A percentile compares a stretch with the other conserved stretches of the same genome.
phyloP scores from a whole-genome alignment of 1,140 invertebrate species.

The Zophobas atratus region DNA sequence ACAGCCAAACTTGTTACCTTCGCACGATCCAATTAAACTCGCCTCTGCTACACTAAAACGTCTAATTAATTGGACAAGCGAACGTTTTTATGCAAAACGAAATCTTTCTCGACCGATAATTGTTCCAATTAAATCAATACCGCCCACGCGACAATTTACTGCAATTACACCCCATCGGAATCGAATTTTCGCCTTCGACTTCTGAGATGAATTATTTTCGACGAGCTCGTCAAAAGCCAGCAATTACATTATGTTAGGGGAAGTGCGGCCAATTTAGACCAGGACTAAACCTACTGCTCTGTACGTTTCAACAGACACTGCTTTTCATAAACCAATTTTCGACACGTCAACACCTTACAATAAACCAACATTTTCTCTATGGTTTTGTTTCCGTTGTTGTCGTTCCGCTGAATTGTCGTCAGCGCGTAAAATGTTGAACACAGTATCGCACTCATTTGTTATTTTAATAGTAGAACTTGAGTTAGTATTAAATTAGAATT shows the following conservation, averaged over 20 bases:
- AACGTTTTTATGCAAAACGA: conserved; percentile 39
- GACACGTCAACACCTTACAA: too few relatives aligned
- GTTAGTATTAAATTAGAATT: too few relatives aligned
- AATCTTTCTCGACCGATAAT: conserved; percentile 44
- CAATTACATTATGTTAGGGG: conserved; percentile 17
- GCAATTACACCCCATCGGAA: conserved; percentile 30
- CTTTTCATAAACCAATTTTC: too few relatives aligned
- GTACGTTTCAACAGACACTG: too few relatives aligned
- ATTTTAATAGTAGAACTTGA: too few relatives aligned
- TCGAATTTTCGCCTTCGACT: conserved; percentile 16
- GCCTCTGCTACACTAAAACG: conserved; percentile 27
- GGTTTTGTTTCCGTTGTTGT: too few relatives aligned
- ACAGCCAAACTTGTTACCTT: conserved; percentile 47
- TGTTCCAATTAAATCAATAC: conserved; percentile 46
- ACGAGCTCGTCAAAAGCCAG: conserved; percentile 7
- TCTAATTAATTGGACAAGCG: conserved; percentile 39
- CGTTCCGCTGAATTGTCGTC: too few relatives aligned
- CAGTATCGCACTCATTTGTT: too few relatives aligned
- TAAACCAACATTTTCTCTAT: too few relatives aligned
- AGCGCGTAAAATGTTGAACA: too few relatives aligned
- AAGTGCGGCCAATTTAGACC: not conserved
- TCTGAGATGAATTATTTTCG: conserved; percentile 29
- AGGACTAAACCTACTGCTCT: not conserved
- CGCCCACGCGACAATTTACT: conserved; percentile 35
- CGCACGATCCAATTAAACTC: conserved; percentile 44